Percentiles rank a stretch among this genome's conserved stretches.
Evolutionary conservation across 1,140 invertebrate genomes (phyloP).

Genomic region (Diorhabda carinulata): DNA sequence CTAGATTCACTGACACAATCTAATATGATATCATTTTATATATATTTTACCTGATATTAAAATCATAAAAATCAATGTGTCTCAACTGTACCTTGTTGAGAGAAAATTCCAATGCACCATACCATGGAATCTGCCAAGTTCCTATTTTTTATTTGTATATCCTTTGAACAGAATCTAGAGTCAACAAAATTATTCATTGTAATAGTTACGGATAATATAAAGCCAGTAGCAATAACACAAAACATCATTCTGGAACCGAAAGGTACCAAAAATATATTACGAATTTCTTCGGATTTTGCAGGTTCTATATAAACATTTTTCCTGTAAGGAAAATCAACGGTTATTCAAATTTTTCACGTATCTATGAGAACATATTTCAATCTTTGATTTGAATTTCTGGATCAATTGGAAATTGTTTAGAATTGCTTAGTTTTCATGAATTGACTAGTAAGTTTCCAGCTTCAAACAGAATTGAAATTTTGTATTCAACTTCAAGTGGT

Average conservation of each 20-base stretch:
- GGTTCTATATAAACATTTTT: constrained; percentile 62
- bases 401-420: too few relatives aligned
- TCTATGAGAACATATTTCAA: too few relatives aligned
- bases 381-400: too few relatives aligned
- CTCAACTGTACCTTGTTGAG: constrained; percentile 8
- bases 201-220: constrained; percentile 49
- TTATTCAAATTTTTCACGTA: too few relatives aligned
- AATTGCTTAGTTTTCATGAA: too few relatives aligned
- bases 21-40: not conserved
- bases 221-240: constrained; percentile 52
- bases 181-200: constrained; percentile 46
- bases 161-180: constrained; percentile 14
- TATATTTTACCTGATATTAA: not conserved
- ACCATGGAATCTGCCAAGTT: constrained; percentile 52
- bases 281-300: constrained; percentile 55
- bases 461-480: too few relatives aligned
- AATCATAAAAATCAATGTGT: not conserved
- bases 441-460: too few relatives aligned
- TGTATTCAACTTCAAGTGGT: too few relatives aligned
- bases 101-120: constrained; percentile 54
- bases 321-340: constrained; percentile 42
- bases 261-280: constrained; percentile 60
- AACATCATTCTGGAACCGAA: constrained; percentile 54
- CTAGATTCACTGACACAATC: too few relatives aligned
- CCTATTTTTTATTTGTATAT: not conserved